Conservation (phyloP, 2,888 invertebrate genomes). For the Plagodis pulveraria region DNA sequence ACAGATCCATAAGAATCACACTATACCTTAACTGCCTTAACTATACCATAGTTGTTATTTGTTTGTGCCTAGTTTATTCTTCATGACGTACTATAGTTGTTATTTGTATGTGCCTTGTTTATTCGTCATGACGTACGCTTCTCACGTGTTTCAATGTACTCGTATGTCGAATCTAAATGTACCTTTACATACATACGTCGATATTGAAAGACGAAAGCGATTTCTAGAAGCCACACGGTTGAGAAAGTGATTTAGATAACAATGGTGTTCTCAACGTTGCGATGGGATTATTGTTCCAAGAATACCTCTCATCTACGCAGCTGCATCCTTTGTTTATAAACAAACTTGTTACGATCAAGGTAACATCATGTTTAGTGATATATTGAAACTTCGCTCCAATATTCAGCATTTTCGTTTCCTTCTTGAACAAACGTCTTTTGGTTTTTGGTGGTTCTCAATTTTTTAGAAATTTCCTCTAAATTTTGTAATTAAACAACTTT, state of each 20-base stretch:
- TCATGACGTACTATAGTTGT: neutral
- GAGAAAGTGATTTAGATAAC: constrained; percentile 41
- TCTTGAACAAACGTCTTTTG: too few relatives aligned
- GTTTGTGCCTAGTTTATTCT: too few relatives aligned
- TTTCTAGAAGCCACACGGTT: constrained; percentile 28
- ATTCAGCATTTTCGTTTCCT: too few relatives aligned
- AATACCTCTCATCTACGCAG: constrained; percentile 15
- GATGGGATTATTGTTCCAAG: constrained; percentile 20
- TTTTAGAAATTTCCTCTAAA: too few relatives aligned
- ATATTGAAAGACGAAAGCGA: constrained; percentile 41
- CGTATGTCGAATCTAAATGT: neutral
- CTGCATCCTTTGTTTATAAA: constrained; percentile 3
- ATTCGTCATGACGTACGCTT: neutral
- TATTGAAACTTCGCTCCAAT: too few relatives aligned
- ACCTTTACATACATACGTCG: constrained; percentile 13
- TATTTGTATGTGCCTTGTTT: too few relatives aligned
- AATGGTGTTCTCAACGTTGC: constrained; percentile 37
- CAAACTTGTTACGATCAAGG: neutral
- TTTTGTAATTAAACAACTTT: too few relatives aligned
- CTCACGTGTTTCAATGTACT: constrained; percentile 16
- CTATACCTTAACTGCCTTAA: too few relatives aligned
- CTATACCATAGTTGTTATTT: too few relatives aligned
- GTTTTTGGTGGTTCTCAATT: too few relatives aligned
- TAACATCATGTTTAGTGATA: neutral
- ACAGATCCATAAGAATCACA: too few relatives aligned